A percentile compares a stretch with the other conserved stretches of the same genome.
Conservation (phyloP, 2,797 vertebrate species). For the Diglossa cyanea region DNA sequence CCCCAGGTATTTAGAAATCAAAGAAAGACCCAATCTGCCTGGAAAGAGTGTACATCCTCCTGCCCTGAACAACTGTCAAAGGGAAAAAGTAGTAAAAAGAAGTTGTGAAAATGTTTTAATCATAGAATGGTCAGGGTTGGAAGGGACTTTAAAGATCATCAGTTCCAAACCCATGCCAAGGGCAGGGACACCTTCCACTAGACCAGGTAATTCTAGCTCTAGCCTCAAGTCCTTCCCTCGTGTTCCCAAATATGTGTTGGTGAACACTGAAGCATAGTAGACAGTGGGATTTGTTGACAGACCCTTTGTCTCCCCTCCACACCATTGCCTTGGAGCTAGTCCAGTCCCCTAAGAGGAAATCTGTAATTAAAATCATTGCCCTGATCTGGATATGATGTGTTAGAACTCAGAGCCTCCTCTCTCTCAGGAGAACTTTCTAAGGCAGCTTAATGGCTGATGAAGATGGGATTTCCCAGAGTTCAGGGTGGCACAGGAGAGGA, state of each 20-base stretch:
- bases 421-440: neutral
- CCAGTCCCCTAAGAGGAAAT: neutral
- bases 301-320: neutral
- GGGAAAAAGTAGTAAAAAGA: neutral
- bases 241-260: neutral
- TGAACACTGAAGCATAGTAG: neutral
- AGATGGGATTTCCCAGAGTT: neutral
- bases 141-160: neutral
- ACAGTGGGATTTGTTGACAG: neutral
- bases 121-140: neutral
- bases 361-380: neutral
- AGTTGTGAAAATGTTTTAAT: neutral
- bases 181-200: neutral
- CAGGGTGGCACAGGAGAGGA: neutral
- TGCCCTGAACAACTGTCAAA: neutral
- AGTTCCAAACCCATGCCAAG: fast-evolving
- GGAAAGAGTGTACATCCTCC: neutral
- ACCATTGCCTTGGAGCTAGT: neutral
- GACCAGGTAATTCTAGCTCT: neutral
- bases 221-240: neutral
- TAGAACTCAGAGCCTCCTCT: neutral
- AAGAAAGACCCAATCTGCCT: neutral
- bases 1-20: neutral
- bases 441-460: neutral
- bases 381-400: neutral